Conservation (phyloP, 2,888 invertebrate species). For the Trilocha varians region DNA sequence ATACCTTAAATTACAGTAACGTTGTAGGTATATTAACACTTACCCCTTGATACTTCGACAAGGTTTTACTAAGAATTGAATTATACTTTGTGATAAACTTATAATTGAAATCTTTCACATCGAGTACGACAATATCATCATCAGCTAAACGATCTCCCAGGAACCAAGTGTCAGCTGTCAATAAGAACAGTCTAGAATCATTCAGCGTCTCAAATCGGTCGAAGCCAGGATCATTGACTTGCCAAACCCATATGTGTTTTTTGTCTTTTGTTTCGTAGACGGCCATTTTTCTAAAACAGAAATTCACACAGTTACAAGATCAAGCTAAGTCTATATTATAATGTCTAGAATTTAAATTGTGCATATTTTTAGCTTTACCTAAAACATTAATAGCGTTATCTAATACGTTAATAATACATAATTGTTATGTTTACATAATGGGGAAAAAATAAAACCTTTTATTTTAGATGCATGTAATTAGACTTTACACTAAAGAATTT, state of each 20-base stretch:
- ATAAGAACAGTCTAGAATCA: slow-evolving; percentile 11
- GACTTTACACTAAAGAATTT: no score
- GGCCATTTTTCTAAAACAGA: not conserved
- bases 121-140: slow-evolving; percentile 9
- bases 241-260: not conserved
- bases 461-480: no score
- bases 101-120: slow-evolving; percentile 11
- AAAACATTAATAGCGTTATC: no score
- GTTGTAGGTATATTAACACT: no score
- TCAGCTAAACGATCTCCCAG: slow-evolving; percentile 8
- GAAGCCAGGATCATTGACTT: slow-evolving; percentile 5
- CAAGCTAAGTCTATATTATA: no score
- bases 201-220: slow-evolving; percentile 9
- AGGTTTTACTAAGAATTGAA: slow-evolving; percentile 67
- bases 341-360: no score
- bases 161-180: slow-evolving; percentile 10
- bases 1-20: no score
- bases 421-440: no score
- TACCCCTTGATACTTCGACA: slow-evolving; percentile 41
- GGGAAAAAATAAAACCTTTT: no score
- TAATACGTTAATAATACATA: no score
- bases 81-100: slow-evolving; percentile 58
- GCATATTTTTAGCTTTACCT: no score
- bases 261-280: not conserved
- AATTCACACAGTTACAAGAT: no score